A percentile compares a stretch with the other conserved stretches of the same genome.
These are phyloP conservation scores for Epinotia brunnichana DNA, from an alignment of 2,888 invertebrate genomes.

Conservation along the genomic window DNA sequence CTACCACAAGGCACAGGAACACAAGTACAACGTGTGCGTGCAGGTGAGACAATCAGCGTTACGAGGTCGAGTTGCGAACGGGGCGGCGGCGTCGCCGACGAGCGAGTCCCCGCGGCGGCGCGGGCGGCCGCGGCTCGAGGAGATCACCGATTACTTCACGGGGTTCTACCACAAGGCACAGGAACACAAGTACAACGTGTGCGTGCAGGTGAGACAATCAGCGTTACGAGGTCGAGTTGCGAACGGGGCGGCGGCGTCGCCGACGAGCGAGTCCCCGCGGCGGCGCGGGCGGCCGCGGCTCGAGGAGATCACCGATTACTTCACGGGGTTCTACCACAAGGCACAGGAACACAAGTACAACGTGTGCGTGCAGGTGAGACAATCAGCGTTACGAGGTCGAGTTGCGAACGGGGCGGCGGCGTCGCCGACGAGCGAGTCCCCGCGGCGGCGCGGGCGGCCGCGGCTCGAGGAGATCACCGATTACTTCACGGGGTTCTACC, in stretches of 20 bases:
- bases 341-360: slow-evolving; percentile 67
- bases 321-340: slow-evolving; percentile 68
- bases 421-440: slow-evolving; percentile 52
- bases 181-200: slow-evolving; percentile 67
- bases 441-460: slow-evolving; percentile 65
- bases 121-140: slow-evolving; percentile 60
- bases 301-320: slow-evolving; percentile 67
- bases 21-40: slow-evolving; percentile 68
- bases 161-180: slow-evolving; percentile 66
- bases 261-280: slow-evolving; percentile 55
- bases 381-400: slow-evolving; percentile 51
- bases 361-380: slow-evolving; percentile 71
- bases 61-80: slow-evolving; percentile 61
- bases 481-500: slow-evolving; percentile 72
- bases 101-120: slow-evolving; percentile 62
- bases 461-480: slow-evolving; percentile 61
- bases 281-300: slow-evolving; percentile 62
- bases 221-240: slow-evolving; percentile 55
- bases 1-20: slow-evolving; percentile 63
- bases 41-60: slow-evolving; percentile 63
- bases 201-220: slow-evolving; percentile 66
- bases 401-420: slow-evolving; percentile 66
- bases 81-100: slow-evolving; percentile 57
- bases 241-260: slow-evolving; percentile 63
- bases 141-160: slow-evolving; percentile 69